A percentile compares a stretch with the other conserved stretches of the same genome.
phyloP scores from a whole-genome alignment of 1,140 invertebrate species.

The Saccostrea glomerata region DNA sequence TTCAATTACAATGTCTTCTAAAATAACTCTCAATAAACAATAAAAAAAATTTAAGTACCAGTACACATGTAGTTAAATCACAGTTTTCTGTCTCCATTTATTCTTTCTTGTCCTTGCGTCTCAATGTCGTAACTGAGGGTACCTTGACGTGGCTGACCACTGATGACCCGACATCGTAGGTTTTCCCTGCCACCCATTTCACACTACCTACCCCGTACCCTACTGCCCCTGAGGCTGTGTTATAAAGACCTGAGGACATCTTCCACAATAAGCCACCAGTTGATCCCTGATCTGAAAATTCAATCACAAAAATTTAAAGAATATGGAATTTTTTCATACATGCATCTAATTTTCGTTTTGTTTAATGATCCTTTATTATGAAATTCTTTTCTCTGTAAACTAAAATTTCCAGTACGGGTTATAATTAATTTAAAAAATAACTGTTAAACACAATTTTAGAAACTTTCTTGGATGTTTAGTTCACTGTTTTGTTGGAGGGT shows the following conservation, averaged over 20 bases:
- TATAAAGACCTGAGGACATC: constrained; percentile 70
- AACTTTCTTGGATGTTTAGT: too few species aligned
- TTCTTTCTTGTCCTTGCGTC: constrained; percentile 74
- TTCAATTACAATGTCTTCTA: neutral
- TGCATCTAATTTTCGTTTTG: neutral
- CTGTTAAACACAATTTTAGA: too few species aligned
- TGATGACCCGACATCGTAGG: constrained; percentile 73
- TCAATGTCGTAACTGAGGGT: constrained; percentile 62
- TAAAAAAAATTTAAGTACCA: neutral
- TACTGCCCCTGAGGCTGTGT: constrained; percentile 74
- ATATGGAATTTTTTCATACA: neutral
- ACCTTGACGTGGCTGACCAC: constrained; percentile 70
- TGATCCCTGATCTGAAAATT: constrained; percentile 66
- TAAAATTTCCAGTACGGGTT: too few species aligned
- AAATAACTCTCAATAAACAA: neutral
- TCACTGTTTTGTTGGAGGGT: too few species aligned
- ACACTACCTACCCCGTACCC: constrained; percentile 74
- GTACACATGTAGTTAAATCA: neutral
- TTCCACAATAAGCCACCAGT: constrained; percentile 73
- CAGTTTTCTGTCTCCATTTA: constrained; percentile 33
- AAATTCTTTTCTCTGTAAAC: too few species aligned
- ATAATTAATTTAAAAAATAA: too few species aligned
- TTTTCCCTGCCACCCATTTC: constrained; percentile 77
- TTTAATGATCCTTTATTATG: neutral
- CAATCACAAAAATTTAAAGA: neutral